Percentiles rank a stretch among this genome's conserved stretches.
Evolutionary conservation across 2,797 vertebrate genomes (phyloP).

Genomic region (Paramormyrops hopkinsi): DNA sequence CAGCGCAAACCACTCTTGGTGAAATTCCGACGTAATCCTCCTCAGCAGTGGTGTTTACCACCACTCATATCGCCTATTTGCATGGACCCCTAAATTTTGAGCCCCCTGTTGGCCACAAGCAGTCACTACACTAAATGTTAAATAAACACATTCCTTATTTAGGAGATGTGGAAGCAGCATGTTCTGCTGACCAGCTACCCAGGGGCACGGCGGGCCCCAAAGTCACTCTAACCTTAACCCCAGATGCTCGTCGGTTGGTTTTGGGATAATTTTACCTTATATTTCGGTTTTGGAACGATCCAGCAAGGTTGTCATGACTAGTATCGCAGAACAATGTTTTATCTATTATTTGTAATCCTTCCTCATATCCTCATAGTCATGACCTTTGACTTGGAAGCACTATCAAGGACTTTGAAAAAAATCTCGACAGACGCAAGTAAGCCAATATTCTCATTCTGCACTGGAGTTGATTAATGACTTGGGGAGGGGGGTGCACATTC

Average conservation of each 20-base stretch:
- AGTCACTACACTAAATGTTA: not conserved
- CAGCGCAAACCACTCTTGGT: not conserved
- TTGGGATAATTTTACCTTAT: not conserved
- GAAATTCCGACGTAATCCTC: not conserved
- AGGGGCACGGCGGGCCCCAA: not conserved
- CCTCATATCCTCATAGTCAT: not conserved
- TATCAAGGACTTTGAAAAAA: not conserved
- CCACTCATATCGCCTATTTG: not conserved
- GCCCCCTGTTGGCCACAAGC: not conserved
- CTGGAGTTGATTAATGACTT: constrained; percentile 78
- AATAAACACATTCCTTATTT: not conserved
- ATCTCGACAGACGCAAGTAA: not conserved
- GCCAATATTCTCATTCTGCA: constrained; percentile 56
- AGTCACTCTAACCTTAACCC: not conserved
- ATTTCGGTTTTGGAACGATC: not conserved
- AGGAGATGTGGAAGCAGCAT: not conserved
- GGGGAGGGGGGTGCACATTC: constrained; percentile 69
- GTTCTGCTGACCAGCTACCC: not conserved
- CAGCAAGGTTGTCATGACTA: not conserved
- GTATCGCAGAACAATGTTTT: not conserved
- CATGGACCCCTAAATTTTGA: not conserved
- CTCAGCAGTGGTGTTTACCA: not conserved
- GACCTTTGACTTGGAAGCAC: not conserved
- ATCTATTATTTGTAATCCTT: not conserved
- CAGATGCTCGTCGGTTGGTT: not conserved